Percentiles rank a stretch among this genome's conserved stretches.
These are phyloP conservation scores for Eurois occulta DNA, from an alignment of 2,888 invertebrate genomes.

Conservation along the genomic window DNA sequence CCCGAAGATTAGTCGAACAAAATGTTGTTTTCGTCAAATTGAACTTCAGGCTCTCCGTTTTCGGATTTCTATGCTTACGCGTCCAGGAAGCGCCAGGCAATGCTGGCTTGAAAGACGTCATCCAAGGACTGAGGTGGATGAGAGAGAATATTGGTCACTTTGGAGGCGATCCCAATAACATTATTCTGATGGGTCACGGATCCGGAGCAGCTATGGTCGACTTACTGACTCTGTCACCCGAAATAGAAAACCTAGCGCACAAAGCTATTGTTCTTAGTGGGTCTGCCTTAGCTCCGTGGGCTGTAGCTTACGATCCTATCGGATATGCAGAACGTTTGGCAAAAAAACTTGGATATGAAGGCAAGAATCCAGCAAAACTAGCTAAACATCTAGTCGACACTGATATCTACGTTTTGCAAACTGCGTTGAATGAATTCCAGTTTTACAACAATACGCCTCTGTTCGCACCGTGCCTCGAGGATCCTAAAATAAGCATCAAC, in stretches of 20 bases:
- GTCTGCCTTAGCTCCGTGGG: slow-evolving; percentile 84
- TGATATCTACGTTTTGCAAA: slow-evolving; percentile 72
- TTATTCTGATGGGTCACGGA: slow-evolving; percentile 95
- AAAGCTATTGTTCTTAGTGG: slow-evolving; percentile 85
- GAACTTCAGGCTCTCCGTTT: slow-evolving; percentile 94
- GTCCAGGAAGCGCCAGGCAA: slow-evolving; percentile 93
- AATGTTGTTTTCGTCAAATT: slow-evolving; percentile 92
- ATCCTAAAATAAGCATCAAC: slow-evolving; percentile 69
- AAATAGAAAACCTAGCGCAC: slow-evolving; percentile 76
- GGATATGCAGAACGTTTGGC: slow-evolving; percentile 78
- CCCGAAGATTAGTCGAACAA: slow-evolving; percentile 91
- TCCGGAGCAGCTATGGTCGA: slow-evolving; percentile 92
- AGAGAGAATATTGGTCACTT: slow-evolving; percentile 89
- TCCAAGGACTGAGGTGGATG: slow-evolving; percentile 94
- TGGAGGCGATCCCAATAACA: slow-evolving; percentile 92
- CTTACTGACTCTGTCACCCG: slow-evolving; percentile 81
- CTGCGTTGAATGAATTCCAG: slow-evolving; percentile 73
- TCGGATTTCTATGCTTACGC: slow-evolving; percentile 92
- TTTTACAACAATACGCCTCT: slow-evolving; percentile 81
- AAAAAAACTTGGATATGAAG: slow-evolving; percentile 76
- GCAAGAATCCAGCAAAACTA: slow-evolving; percentile 71
- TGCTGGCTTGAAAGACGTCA: slow-evolving; percentile 95
- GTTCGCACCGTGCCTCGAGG: slow-evolving; percentile 86
- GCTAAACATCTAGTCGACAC: slow-evolving; percentile 75
- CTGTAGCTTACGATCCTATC: slow-evolving; percentile 84